Percentiles rank a stretch among this genome's conserved stretches.
Conservation (phyloP, 2,797 vertebrate genomes). For the Gouania willdenowi region DNA sequence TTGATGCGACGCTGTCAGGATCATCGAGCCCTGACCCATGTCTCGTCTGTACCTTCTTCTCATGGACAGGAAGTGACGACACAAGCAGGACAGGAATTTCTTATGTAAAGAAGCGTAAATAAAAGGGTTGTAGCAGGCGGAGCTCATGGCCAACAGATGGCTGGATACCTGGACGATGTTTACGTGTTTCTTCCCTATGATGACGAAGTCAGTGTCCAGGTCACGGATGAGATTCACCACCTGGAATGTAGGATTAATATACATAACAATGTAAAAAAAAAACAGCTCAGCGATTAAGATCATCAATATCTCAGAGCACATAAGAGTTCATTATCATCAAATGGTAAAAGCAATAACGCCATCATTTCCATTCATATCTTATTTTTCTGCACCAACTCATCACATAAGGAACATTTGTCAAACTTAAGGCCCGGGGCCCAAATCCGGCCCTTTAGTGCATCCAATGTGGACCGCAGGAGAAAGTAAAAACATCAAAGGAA, state of each 20-base stretch:
- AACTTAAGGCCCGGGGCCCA: too few species aligned
- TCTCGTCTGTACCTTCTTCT: slow-evolving; percentile 39
- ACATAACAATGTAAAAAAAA: too few species aligned
- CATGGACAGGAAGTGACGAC: slow-evolving; percentile 62
- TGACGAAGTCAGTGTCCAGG: slow-evolving; percentile 82
- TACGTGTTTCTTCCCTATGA: slow-evolving; percentile 82
- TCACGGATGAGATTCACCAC: slow-evolving; percentile 88
- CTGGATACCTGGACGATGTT: slow-evolving; percentile 86
- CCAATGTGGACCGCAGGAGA: too few species aligned
- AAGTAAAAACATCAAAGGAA: too few species aligned
- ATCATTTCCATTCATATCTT: too few species aligned
- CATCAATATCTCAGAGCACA: too few species aligned
- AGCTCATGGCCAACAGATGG: slow-evolving; percentile 88
- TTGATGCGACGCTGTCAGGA: slow-evolving; percentile 62
- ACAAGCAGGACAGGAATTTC: slow-evolving; percentile 81
- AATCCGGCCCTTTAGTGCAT: too few species aligned
- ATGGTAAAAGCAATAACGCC: too few species aligned
- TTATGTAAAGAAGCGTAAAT: slow-evolving; percentile 86
- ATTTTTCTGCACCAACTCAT: too few species aligned
- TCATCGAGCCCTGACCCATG: slow-evolving; percentile 43
- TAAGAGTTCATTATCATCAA: too few species aligned
- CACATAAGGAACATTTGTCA: too few species aligned
- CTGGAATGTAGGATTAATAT: slow-evolving; percentile 70
- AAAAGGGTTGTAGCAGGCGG: slow-evolving; percentile 89
- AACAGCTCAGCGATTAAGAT: too few species aligned